A percentile compares a stretch with the other conserved stretches of the same genome.
Evolutionary conservation across 2,797 vertebrate species (phyloP).

Genomic region (Channallabes apus): DNA sequence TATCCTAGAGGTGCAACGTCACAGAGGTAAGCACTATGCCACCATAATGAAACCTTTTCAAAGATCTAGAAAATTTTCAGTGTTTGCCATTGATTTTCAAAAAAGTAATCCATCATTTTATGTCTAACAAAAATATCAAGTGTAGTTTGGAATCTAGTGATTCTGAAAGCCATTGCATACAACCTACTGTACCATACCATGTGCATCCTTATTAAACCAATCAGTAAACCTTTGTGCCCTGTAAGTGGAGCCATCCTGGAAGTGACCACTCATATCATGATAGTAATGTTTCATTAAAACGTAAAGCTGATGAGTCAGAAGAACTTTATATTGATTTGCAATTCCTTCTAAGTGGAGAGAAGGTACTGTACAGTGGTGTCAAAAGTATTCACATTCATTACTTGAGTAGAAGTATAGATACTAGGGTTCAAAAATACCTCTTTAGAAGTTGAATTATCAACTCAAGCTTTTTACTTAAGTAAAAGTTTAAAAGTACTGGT

Average conservation of each 20-base stretch:
- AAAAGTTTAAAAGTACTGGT: no score
- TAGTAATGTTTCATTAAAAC: neutral
- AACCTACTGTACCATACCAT: neutral
- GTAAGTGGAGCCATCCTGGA: neutral
- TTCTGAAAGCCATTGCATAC: neutral
- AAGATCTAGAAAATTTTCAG: neutral
- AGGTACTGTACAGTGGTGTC: no score
- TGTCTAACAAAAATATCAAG: neutral
- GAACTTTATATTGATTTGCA: conserved; percentile 11
- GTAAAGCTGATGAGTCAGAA: neutral
- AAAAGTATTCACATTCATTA: no score
- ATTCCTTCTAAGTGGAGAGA: neutral
- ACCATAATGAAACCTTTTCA: neutral
- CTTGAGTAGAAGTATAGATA: no score
- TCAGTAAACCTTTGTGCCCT: neutral
- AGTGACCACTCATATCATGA: neutral
- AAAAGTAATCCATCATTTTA: neutral
- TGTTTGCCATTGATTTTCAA: neutral
- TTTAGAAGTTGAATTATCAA: no score
- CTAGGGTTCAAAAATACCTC: no score
- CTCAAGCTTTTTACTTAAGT: no score
- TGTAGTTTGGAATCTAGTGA: neutral
- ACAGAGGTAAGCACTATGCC: no score
- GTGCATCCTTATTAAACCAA: neutral
- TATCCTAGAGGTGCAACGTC: no score